Percentiles rank a stretch among this genome's conserved stretches.
Evolutionary conservation across 2,113 vertebrate species (phyloP).

Genomic region (Benthochromis sp.): DNA sequence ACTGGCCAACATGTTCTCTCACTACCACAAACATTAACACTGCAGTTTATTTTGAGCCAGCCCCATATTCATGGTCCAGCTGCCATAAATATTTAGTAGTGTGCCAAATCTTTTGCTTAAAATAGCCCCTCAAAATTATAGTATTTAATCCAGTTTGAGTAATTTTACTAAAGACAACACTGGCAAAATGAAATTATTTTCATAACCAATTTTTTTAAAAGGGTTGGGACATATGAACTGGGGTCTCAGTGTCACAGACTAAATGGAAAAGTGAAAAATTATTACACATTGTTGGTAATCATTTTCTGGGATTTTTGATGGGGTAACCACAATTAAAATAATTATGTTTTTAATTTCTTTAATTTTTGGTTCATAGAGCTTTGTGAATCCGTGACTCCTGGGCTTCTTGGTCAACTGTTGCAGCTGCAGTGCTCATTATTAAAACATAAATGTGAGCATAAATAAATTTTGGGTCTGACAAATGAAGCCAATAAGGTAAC

Average conservation of each 20-base stretch:
- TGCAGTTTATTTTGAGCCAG: background rate
- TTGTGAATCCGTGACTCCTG: rapidly evolving
- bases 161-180: background rate
- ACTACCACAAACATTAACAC: background rate
- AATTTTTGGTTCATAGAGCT: background rate
- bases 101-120: background rate
- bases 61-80: background rate
- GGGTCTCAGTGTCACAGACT: background rate
- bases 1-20: background rate
- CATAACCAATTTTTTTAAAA: background rate
- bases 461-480: background rate
- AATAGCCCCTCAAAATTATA: background rate
- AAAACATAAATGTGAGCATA: background rate
- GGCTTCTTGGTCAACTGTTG: background rate
- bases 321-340: background rate
- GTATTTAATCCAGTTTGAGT: background rate
- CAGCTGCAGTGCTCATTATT: background rate
- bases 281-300: background rate
- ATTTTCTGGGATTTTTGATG: background rate
- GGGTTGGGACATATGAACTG: background rate
- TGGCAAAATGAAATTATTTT: background rate
- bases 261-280: background rate
- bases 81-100: background rate
- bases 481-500: background rate
- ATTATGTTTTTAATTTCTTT: background rate